Evolutionary conservation across 2,888 invertebrate species (phyloP), one percentile per base, ranked within the genome.

Genomic region (Hypselothyrea guttata): DNA sequence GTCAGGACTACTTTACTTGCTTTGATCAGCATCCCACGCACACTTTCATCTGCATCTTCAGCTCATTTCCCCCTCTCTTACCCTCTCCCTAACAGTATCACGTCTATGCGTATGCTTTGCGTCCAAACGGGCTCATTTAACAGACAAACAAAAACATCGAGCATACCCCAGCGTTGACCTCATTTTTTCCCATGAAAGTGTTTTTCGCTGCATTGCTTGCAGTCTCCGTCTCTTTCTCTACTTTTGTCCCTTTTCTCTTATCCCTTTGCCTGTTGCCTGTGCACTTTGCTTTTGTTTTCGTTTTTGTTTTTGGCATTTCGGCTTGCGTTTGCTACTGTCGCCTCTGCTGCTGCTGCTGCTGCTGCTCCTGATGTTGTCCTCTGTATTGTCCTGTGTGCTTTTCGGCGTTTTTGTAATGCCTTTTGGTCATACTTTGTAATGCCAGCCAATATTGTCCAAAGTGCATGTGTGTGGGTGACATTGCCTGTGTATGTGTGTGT

Each of bases 91-190:
- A 3, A 5, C 1, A 52, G 2, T 30, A 3, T 30, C 1, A 52
- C 35, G 40, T 52, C 27, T 37, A 27, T 35, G 45, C 37, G 18
- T 40, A 52, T 57, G 62, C 54, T 57, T 53, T 45, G 37, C 48
- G 47, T 60, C 41, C 38, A 59, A 38, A 28, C 52, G 62, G 62
- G 58, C 66, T 75, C 75, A 78, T 78, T 78, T 75, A 66, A 56
- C 69, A 42, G 41, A 54, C 49, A 58, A 75, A 73, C 77, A 75
- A 57, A 75, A 57, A 65, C 60, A 69, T 61, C 47, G 34, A 67
- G 81, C 66, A 81, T 81, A 78, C 78, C 78, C 74, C 70, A 22
- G 46, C 52, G 65, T 58, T 81, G 82, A 78, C 82, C 83, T 63
- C 37, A 47, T 65, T 61, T 55, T 59, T 53, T 49, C 47, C 56